Conservation (phyloP, 2,113 vertebrate genomes). For the Pungitius pungitius region DNA sequence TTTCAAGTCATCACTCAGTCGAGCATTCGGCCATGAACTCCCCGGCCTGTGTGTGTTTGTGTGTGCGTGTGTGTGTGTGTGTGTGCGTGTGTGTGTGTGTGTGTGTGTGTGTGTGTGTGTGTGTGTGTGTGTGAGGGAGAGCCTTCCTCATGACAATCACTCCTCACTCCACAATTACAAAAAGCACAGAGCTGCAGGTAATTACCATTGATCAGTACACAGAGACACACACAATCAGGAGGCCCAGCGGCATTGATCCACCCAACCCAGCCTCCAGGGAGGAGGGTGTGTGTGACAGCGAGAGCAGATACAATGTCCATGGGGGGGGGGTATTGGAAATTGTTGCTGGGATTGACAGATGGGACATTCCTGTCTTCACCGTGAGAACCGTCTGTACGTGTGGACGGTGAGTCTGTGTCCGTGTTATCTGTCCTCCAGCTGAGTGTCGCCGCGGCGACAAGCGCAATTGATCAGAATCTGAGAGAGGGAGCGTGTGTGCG, state of each 20-base stretch:
- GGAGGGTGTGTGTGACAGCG: slow-evolving; percentile 30
- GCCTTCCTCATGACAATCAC: slow-evolving; percentile 5
- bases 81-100: not conserved
- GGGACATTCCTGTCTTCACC: not conserved
- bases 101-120: not conserved
- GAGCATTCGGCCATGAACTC: not conserved
- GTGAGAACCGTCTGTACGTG: not conserved
- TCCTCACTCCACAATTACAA: slow-evolving; percentile 13
- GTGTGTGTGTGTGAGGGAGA: not conserved
- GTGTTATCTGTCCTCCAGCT: slow-evolving; percentile 18
- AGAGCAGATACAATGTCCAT: slow-evolving; percentile 25
- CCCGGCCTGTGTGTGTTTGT: not conserved
- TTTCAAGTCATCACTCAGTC: not conserved
- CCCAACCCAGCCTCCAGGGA: slow-evolving; percentile 19
- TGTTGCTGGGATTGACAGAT: not conserved
- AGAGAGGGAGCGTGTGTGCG: slow-evolving; percentile 8
- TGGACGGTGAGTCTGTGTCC: not conserved
- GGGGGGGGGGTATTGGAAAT: not conserved
- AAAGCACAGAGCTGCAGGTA: slow-evolving; percentile 14
- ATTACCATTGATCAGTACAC: slow-evolving; percentile 6
- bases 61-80: not conserved
- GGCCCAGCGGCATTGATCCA: slow-evolving; percentile 36
- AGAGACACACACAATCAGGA: slow-evolving; percentile 9
- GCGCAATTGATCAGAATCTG: slow-evolving; percentile 20
- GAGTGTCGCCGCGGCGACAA: slow-evolving; percentile 11